Evolutionary conservation across 2,888 invertebrate genomes (phyloP).

Genomic region (Chesias legatella): DNA sequence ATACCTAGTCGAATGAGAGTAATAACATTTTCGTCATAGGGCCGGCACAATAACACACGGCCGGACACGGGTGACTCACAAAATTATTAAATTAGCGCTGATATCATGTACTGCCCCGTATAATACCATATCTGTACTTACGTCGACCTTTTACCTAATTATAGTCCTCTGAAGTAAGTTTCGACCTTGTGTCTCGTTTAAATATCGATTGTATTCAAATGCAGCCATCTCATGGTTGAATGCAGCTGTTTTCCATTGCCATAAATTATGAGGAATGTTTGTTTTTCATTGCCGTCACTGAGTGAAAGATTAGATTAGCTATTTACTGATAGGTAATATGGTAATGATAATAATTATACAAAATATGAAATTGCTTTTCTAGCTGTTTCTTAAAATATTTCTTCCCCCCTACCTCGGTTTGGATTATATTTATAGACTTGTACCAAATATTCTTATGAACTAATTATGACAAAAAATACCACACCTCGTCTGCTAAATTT

Average conservation of each 20-base stretch:
- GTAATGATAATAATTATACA: too few species aligned
- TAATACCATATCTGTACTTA: slow-evolving; percentile 48
- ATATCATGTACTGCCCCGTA: slow-evolving; percentile 53
- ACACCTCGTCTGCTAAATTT: too few species aligned
- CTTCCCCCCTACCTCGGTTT: too few species aligned
- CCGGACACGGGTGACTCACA: slow-evolving; percentile 64
- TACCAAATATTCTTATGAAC: too few species aligned
- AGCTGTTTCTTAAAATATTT: too few species aligned
- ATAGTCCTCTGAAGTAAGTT: slow-evolving; percentile 45
- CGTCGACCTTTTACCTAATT: slow-evolving; percentile 58
- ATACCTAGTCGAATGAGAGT: slow-evolving; percentile 23
- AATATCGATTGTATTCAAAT: slow-evolving; percentile 55
- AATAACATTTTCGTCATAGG: slow-evolving; percentile 40
- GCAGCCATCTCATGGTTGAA: slow-evolving; percentile 17
- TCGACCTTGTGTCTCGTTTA: slow-evolving; percentile 59
- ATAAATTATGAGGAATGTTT: slow-evolving; percentile 5
- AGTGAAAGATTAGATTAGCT: too few species aligned
- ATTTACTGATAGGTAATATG: too few species aligned
- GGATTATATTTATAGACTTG: too few species aligned
- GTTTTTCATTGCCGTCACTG: slow-evolving; percentile 10
- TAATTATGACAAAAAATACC: too few species aligned
- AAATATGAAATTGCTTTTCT: too few species aligned
- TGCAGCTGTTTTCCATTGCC: slow-evolving; percentile 9
- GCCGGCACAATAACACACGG: slow-evolving; percentile 44
- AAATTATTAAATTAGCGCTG: slow-evolving; percentile 69